Evolutionary conservation across 2,888 invertebrate species (phyloP).

Genomic region (Folsomia candida): DNA sequence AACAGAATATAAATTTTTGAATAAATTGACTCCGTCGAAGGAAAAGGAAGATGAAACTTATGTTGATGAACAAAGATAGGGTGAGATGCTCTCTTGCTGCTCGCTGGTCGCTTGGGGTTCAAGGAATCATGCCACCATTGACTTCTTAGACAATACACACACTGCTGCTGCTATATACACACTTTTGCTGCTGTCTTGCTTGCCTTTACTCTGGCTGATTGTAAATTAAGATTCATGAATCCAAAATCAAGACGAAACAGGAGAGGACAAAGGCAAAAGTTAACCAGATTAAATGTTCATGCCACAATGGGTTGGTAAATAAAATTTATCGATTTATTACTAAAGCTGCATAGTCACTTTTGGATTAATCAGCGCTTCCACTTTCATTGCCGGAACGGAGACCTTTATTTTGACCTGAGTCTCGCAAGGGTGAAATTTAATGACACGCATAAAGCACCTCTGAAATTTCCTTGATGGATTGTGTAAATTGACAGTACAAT

Average conservation of each 20-base stretch:
- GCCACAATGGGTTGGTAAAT: constrained; percentile 4
- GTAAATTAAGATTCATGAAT: neutral
- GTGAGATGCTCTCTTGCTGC: neutral
- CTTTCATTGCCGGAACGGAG: too few species aligned
- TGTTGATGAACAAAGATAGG: neutral
- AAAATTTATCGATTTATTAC: constrained; percentile 1
- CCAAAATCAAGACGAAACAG: neutral
- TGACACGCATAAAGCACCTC: neutral
- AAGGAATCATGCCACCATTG: neutral
- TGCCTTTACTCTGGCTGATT: neutral
- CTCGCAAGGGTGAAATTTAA: neutral
- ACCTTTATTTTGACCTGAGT: neutral
- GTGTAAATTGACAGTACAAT: neutral
- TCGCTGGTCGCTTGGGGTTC: neutral
- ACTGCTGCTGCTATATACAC: too few species aligned
- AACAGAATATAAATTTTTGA: neutral
- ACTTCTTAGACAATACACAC: neutral
- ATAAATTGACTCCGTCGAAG: neutral
- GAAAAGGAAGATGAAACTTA: neutral
- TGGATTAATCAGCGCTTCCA: neutral
- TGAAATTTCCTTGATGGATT: neutral
- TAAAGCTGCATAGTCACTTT: neutral
- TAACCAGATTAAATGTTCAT: constrained; percentile 17
- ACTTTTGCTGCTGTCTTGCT: neutral
- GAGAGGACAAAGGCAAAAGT: neutral